Percentiles rank a stretch among this genome's conserved stretches.
Evolutionary conservation across 2,888 invertebrate species (phyloP).

Genomic region (Baronia brevicornis): DNA sequence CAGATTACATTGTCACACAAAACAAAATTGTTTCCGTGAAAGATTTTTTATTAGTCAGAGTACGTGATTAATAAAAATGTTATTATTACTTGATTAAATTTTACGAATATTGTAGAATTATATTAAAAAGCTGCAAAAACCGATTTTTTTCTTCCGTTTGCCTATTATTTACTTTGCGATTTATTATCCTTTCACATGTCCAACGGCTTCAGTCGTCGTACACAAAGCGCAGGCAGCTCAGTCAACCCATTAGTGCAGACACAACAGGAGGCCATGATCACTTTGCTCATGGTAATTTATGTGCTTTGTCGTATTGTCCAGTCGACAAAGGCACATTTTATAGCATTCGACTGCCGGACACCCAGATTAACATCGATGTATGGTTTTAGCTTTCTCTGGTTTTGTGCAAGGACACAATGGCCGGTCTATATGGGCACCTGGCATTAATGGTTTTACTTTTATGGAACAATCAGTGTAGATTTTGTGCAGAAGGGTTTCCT

Average conservation of each 20-base stretch:
- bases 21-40: too few species aligned
- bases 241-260: slow-evolving; percentile 68
- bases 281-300: slow-evolving; percentile 73
- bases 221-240: slow-evolving; percentile 30
- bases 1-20: too few species aligned
- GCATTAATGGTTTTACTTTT: slow-evolving; percentile 51
- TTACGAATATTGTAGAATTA: too few species aligned
- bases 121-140: too few species aligned
- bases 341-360: slow-evolving; percentile 68
- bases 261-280: slow-evolving; percentile 69
- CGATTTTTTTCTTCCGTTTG: slow-evolving; percentile 5
- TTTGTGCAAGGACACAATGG: slow-evolving; percentile 68
- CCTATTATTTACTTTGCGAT: slow-evolving; percentile 23
- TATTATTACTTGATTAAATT: too few species aligned
- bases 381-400: slow-evolving; percentile 65
- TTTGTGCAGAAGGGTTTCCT: slow-evolving; percentile 29
- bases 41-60: too few species aligned
- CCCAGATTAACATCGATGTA: slow-evolving; percentile 70
- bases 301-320: slow-evolving; percentile 69
- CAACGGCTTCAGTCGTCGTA: slow-evolving; percentile 16
- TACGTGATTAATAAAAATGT: too few species aligned
- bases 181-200: slow-evolving; percentile 28
- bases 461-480: slow-evolving; percentile 26
- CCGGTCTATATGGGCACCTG: slow-evolving; percentile 58
- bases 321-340: slow-evolving; percentile 59